These are phyloP conservation scores for Rosalia funebris DNA, from an alignment of 2,888 invertebrate species.

Conservation along the genomic window DNA sequence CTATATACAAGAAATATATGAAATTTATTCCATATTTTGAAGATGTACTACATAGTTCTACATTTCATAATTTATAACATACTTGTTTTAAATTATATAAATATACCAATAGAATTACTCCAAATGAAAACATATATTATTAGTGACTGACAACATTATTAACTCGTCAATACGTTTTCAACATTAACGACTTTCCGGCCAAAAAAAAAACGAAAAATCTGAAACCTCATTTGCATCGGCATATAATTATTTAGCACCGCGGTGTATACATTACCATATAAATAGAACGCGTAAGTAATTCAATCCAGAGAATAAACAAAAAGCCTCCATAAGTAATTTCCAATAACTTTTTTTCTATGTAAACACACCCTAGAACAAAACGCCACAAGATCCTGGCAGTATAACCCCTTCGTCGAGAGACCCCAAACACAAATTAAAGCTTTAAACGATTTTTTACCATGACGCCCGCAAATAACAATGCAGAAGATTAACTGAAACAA, in stretches of 20 bases:
- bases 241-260: slow-evolving; percentile 4
- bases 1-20: too few relatives aligned
- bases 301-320: slow-evolving; percentile 5
- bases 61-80: too few relatives aligned
- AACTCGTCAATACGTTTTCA: background rate
- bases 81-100: too few relatives aligned
- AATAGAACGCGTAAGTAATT: slow-evolving; percentile 7
- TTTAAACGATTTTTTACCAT: slow-evolving; percentile 39
- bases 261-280: slow-evolving; percentile 17
- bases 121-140: too few relatives aligned
- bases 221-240: slow-evolving; percentile 7
- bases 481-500: slow-evolving; percentile 50
- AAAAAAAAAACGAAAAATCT: background rate
- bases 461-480: slow-evolving; percentile 44
- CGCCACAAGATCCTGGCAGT: slow-evolving; percentile 8
- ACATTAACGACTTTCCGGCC: background rate
- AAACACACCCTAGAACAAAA: slow-evolving; percentile 19
- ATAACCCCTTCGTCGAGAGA: slow-evolving; percentile 9
- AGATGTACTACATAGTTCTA: too few relatives aligned
- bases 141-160: too few relatives aligned
- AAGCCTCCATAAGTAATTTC: slow-evolving; percentile 20
- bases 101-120: too few relatives aligned
- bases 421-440: slow-evolving; percentile 37
- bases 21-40: too few relatives aligned
- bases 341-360: slow-evolving; percentile 26